Evolutionary conservation across 2,113 vertebrate genomes (phyloP), one percentile per base, ranked within the genome.

Genomic region (Boulengerochromis microlepis): DNA sequence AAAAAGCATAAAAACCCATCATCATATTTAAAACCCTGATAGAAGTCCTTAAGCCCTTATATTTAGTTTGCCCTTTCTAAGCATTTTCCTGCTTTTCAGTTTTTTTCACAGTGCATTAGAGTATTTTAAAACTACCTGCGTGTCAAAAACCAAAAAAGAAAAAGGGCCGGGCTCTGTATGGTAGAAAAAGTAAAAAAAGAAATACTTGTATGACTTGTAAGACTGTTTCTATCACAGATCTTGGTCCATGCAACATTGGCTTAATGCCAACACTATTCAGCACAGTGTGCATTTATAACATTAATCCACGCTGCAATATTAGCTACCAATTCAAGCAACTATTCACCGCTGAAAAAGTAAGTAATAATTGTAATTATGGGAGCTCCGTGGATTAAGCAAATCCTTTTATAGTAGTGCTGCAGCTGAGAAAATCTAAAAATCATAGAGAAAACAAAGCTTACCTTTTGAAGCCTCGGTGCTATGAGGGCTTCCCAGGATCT

Each of bases 401-500:
- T 12, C 10, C 16, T 53, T 54, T 52, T 42, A 5, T 7, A 56
- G 33, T 78, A 26, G 64, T 52, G 74, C 31, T 42, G 33, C 2
- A 15, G 35, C 18, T 45, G 9, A 35, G 13, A 56, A 87, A 78
- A 78, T 76, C 52, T 33, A 5, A n/a, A 22, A 24, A 38, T 71
- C 10, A 15, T 18, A 3, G 22, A 66, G 26, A 80, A 31, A 91
- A 52, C 5, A 45, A 18, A 35, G 80, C 59, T 86, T 96, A 99
- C 98, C 98, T 98, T 97, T 98, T 24, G 98, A 98, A 26, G 98
- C 96, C 92, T 99, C 99, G 3, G 98, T 98, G 91, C 98, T 96
- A 0, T 97, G 95, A 5, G 97, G 97, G 83, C 96, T 97, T 90
- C 97, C 97, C 54, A 97, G 93, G 85, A 96, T 93, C 90, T 98